Evolutionary conservation across 2,113 vertebrate genomes (phyloP).

Genomic region (Orientallactaga bullata): DNA sequence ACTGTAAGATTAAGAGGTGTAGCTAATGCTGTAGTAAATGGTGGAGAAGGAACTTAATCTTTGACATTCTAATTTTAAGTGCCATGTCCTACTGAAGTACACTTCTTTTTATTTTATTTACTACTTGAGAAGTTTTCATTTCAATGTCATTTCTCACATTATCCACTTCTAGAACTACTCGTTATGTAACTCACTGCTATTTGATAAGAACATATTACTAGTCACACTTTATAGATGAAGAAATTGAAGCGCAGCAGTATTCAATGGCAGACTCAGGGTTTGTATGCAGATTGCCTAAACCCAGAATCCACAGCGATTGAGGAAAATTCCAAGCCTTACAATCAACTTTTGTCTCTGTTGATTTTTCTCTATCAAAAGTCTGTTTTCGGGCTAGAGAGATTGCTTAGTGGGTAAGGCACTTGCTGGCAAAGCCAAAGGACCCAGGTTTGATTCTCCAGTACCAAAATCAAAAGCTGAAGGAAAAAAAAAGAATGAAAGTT

Average conservation of each 20-base stretch:
- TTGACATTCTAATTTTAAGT: not conserved
- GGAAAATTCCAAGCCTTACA: not conserved
- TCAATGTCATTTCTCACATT: not conserved
- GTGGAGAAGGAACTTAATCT: not conserved
- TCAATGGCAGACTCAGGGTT: not conserved
- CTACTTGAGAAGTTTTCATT: not conserved
- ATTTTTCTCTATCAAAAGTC: not conserved
- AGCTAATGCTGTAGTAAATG: not conserved
- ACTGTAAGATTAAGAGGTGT: not conserved
- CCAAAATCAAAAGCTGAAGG: too few species aligned
- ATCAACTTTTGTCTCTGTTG: not conserved
- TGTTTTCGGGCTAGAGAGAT: not conserved
- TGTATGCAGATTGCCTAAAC: not conserved
- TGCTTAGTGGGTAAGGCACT: too few species aligned
- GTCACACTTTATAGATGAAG: not conserved
- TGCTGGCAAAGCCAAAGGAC: too few species aligned
- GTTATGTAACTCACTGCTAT: not conserved
- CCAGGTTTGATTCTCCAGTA: too few species aligned
- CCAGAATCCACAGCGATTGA: not conserved
- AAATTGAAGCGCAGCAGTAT: not conserved
- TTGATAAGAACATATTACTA: not conserved
- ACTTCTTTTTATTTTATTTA: not conserved
- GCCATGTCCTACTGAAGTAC: too few species aligned
- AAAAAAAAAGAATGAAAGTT: too few species aligned
- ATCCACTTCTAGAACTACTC: not conserved